Percentiles rank a stretch among this genome's conserved stretches.
Conservation (phyloP, 2,888 invertebrate species). For the Acleris laterana region DNA sequence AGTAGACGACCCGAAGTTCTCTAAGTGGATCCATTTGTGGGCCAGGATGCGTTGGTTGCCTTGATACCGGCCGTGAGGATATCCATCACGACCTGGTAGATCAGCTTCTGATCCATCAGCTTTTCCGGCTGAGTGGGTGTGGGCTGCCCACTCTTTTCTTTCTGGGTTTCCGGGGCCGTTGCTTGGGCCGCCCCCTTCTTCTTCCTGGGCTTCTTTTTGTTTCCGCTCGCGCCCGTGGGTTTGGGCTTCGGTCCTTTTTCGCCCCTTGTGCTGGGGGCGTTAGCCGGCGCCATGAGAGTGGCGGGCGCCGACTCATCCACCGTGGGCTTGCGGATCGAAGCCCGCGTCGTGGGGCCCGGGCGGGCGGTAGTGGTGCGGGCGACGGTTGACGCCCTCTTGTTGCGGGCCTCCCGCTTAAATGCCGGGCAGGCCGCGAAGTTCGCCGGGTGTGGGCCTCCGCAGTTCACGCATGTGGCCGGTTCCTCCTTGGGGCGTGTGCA, state of each 20-base stretch:
- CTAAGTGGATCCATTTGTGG: too few relatives aligned
- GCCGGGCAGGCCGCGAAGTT: too few relatives aligned
- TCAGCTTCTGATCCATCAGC: too few relatives aligned
- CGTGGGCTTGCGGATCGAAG: not conserved
- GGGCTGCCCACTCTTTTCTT: not conserved
- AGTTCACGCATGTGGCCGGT: too few relatives aligned
- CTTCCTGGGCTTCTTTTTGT: not conserved
- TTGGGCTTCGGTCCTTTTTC: not conserved
- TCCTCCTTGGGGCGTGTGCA: too few relatives aligned
- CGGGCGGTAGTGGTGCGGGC: not conserved
- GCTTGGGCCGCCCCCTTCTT: not conserved
- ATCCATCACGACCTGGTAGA: not conserved
- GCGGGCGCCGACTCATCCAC: not conserved
- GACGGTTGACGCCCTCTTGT: not conserved
- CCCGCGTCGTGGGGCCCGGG: not conserved
- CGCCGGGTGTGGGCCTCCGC: too few relatives aligned
- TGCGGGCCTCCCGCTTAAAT: not conserved
- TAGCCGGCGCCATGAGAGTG: not conserved
- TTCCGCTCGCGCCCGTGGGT: not conserved
- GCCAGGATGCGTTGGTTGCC: not conserved
- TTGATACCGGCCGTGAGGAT: fast-evolving
- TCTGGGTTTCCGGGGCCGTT: not conserved
- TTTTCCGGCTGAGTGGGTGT: not conserved
- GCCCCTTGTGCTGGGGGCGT: not conserved
- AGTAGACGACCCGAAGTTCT: not conserved